phyloP scores from a whole-genome alignment of 2,888 invertebrate species.

The Dichetophora obliterata region DNA sequence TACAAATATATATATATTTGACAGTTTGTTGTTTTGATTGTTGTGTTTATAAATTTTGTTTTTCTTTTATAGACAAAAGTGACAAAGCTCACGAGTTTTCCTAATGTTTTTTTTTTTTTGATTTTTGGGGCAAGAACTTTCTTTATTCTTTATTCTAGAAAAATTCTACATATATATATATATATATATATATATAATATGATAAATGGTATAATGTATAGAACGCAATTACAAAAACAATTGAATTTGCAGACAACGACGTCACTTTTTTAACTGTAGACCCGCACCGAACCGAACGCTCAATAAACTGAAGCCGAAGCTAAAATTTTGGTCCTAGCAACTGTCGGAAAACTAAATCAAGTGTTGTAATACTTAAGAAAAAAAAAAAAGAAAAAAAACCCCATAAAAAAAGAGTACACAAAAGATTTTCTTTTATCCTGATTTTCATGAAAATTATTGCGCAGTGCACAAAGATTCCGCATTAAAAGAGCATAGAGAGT shows the following conservation, averaged over 20 bases:
- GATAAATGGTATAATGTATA: conserved; percentile 6
- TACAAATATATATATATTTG: conserved; percentile 40
- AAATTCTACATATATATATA: neutral
- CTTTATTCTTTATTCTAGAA: neutral
- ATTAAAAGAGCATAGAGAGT: conserved; percentile 23
- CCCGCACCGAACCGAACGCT: conserved; percentile 35
- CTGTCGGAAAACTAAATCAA: neutral
- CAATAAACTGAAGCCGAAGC: conserved; percentile 40
- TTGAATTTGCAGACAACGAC: conserved; percentile 14
- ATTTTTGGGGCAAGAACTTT: conserved; percentile 8
- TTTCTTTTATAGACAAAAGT: conserved; percentile 1
- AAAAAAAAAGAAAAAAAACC: neutral
- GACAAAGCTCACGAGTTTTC: neutral
- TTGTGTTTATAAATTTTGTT: conserved; percentile 19
- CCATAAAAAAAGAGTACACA: neutral
- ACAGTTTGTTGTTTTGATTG: conserved; percentile 27
- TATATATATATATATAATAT: conserved; percentile 19
- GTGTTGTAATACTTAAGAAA: neutral
- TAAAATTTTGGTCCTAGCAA: conserved; percentile 37
- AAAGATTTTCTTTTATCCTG: conserved; percentile 24
- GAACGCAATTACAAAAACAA: conserved; percentile 43
- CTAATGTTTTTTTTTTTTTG: neutral
- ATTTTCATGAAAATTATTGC: conserved; percentile 30
- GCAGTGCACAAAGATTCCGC: conserved; percentile 31
- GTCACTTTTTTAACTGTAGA: conserved; percentile 34